Base-by-base conservation (phyloP, 2,888 invertebrate genomes). In the Melitaea athalia region DNA sequence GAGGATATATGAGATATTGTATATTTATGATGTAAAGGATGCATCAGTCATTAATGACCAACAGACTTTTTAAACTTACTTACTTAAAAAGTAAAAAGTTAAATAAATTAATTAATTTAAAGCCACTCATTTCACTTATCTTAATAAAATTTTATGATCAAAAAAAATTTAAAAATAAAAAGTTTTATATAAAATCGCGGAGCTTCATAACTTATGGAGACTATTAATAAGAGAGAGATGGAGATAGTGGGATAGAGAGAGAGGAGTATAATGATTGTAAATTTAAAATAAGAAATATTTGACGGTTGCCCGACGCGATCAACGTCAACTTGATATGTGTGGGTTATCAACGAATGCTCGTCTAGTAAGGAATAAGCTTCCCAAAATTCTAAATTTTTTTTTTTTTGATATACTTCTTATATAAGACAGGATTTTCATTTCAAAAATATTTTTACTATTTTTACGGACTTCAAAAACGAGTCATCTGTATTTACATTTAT, bases 251-350 rank as follows among this genome's bases (percentile, higher is more conserved):
- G 63, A 70, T 57, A 31, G 70, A 70, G 69, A 69, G 43, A 63
- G 57, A 63, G 33, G 60, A 57, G 45, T 61, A 60, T 55, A 63
- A 52, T 62, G 67, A 81, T 55, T 42, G 57, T 83, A 79, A 83
- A 82, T 79, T 78, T 71, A 72, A 76, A 76, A 74, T 75, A 79
- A 80, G 78, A 82, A 81, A 81, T 79, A 80, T 80, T 78, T 81
- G 80, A 81, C 81, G 78, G 75, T 82, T 69, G 73, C 67, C 69
- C 72, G 71, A 63, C 72, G 60, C 69, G 75, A 76, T 73, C 72
- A 76, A 77, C 73, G 77, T 76, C 74, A 72, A 72, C 72, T 70
- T 75, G 75, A 74, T 71, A 72, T 73, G 76, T 77, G 77, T 74
- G 78, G 79, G 81, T 77, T 78, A 79, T 80, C 77, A 78, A 71